Conservation (phyloP, 2,888 invertebrate species). For the Patella ulyssiponensis region DNA sequence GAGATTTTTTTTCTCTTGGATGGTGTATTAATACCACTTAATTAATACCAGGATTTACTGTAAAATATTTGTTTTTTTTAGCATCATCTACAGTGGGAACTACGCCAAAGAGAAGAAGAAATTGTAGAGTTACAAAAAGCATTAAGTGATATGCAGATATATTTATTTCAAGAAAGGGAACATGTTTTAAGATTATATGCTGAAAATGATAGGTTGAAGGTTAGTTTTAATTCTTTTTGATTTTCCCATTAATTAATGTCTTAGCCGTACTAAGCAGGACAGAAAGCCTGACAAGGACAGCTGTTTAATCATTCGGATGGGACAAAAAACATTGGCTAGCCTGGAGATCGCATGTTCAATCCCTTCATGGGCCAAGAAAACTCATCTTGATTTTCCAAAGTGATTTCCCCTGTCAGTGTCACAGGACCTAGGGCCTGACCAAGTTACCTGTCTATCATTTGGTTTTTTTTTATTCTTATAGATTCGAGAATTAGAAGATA, state of each 20-base stretch:
- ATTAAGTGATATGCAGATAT: constrained; percentile 73
- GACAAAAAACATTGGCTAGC: no score
- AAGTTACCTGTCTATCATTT: no score
- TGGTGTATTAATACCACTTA: not conserved
- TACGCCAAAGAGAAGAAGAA: constrained; percentile 71
- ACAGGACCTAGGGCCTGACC: no score
- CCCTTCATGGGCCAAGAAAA: no score
- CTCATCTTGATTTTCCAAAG: no score
- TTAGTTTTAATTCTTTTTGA: constrained; percentile 30
- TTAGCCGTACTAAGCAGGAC: no score
- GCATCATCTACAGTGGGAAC: constrained; percentile 71
- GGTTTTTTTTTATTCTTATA: constrained; percentile 33
- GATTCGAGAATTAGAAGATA: constrained; percentile 72
- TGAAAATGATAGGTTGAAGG: constrained; percentile 73
- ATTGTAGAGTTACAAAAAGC: constrained; percentile 73
- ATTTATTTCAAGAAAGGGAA: constrained; percentile 72
- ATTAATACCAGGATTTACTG: no score
- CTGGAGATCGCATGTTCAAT: no score
- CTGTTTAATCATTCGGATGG: no score
- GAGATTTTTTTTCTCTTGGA: not conserved
- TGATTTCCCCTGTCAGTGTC: no score
- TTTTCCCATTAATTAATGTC: no score
- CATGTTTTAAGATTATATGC: constrained; percentile 72
- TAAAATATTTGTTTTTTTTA: constrained; percentile 40
- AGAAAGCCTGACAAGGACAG: no score